Evolutionary conservation across 2,888 invertebrate genomes (phyloP), one percentile per base, ranked within the genome.

Genomic region (Pollenia labialis): DNA sequence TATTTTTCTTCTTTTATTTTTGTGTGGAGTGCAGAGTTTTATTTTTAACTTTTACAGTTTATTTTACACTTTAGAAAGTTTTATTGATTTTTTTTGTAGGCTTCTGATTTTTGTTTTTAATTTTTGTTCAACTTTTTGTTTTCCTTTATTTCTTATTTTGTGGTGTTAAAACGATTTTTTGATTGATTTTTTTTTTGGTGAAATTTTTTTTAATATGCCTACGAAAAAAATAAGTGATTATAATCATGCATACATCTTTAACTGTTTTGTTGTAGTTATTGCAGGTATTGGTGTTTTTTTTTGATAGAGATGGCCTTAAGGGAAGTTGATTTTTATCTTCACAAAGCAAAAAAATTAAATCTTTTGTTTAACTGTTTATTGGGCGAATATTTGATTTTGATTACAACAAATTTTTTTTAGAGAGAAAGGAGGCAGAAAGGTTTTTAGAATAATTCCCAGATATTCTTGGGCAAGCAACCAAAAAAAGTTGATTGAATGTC

Each of bases 21-120:
- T 71, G 32, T 64, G 32, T 81, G 44, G 54, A 76, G 69, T 40
- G 46, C 69, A 68, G 58, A 83, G 72, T 84, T 74, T 76, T 66
- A 52, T 72, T 84, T 84, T 74, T 66, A 71, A 68, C 82, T 74
- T 85, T 85, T 82, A 82, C 82, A 71, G 74, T 79, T 77, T 64
- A 76, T 84, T 87, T 84, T 84, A 81, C 66, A 81, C 81, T 87
- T 87, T 87, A 87, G 87, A 87, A 87, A 87, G 87, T 87, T 87
- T 87, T 81, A 87, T 87, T 84, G 87, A 87, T 80, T 82, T 79
- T 82, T 81, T 80, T 71, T 50, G 81, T 87, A 87, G 83, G 83
- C 86, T 82, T 86, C 85, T 83, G 86, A 80, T 75, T 79, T 68
- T 72, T 64, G 12, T 68, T 60, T 83, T 42, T 42, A 7, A 42